phyloP scores from a whole-genome alignment of 2,888 invertebrate genomes.

The Disparrhopalites patrizii region DNA sequence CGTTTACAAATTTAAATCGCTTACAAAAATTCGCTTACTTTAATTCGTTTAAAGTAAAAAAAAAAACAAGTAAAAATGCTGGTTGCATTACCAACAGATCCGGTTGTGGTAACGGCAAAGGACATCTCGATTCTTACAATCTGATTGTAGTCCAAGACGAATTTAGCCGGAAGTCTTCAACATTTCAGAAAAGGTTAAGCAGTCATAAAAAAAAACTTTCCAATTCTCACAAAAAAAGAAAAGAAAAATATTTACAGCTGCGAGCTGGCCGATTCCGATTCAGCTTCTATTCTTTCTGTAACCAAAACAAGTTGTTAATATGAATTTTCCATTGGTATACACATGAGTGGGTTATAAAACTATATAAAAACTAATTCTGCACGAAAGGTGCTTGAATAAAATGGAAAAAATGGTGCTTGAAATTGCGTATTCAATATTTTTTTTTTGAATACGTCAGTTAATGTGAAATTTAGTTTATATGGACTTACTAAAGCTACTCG shows the following conservation, averaged over 20 bases:
- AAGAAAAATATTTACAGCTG: no score
- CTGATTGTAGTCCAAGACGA: slow-evolving; percentile 19
- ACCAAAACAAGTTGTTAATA: neutral
- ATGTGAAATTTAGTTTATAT: neutral
- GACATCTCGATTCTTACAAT: neutral
- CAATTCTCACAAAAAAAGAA: no score
- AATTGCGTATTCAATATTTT: no score
- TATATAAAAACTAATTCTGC: no score
- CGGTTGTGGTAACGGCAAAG: neutral
- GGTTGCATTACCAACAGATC: slow-evolving; percentile 18
- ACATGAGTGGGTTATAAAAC: no score
- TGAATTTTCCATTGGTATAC: no score
- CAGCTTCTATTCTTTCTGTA: neutral
- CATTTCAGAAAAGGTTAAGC: neutral
- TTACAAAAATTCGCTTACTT: no score
- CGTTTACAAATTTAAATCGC: no score
- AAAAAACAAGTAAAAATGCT: neutral
- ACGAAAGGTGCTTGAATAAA: no score
- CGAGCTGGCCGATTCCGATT: no score
- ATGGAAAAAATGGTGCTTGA: no score
- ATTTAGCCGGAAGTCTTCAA: neutral
- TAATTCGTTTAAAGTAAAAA: neutral
- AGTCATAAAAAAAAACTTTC: no score
- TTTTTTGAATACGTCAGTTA: neutral
- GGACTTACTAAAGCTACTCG: slow-evolving; percentile 30